Base-by-base conservation (phyloP, 2,113 vertebrate species). In the Xenopus borealis region DNA sequence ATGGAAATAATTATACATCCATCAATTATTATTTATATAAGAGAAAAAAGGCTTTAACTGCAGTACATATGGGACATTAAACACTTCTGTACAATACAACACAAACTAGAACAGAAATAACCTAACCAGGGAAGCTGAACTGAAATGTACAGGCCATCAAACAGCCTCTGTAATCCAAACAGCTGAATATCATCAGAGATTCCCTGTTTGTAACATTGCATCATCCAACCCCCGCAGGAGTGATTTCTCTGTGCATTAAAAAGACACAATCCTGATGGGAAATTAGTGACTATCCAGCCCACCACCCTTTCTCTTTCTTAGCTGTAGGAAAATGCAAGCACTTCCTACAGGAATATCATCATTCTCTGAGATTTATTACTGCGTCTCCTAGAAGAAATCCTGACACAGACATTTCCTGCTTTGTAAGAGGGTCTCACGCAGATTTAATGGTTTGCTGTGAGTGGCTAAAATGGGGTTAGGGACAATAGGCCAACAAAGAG, bases 111-210 rank as follows among this genome's bases (percentile, higher is more conserved):
- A 1, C 3, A 27, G 23, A 27, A 27, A 27, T 27, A 27, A 40
- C 33, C 5, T 3, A 40, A 40, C 8, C 33, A 40, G 33, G 8
- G 16, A 55, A 16, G 17, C 53, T n/a, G 53, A 10, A 16, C 14
- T 61, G 19, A 23, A 61, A 61, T 27, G 9, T 59, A 58, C 1
- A 45, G 45, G 23, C 57, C 72, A 73, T 66, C 53, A 46, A 46
- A 27, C 45, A 18, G 18, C 1, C 62, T 65, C 19, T n/a, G 64
- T 46, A 57, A 73, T 66, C 17, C 23, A 44, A 58, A 73, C 63
- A 73, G 72, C 63, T 73, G 53, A 73, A 73, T 66, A 52, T 66
- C 72, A 66, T 73, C 63, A 73, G 71, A 17, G 44, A 30, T 64
- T 66, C 57, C 52, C 63, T 73, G 52, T 66, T 66, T 63, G 46